These are phyloP conservation scores for Ruditapes philippinarum DNA, from an alignment of 1,140 invertebrate species.

Conservation along the genomic window DNA sequence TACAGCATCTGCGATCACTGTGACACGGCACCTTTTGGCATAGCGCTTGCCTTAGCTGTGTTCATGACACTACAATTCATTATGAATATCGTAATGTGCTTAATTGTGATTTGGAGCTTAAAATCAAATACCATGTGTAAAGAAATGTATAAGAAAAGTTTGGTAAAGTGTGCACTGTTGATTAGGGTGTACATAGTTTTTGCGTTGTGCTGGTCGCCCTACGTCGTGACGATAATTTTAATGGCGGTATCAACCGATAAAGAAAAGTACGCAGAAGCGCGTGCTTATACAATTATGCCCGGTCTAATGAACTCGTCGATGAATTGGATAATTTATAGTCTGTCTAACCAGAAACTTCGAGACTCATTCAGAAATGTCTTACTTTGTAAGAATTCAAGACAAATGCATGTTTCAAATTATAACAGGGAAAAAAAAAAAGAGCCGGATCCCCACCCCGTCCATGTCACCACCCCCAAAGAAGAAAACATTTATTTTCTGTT, in stretches of 20 bases:
- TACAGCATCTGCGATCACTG: neutral
- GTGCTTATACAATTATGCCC: neutral
- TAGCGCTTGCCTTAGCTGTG: neutral
- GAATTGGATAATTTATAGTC: conserved; percentile 43
- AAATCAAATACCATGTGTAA: neutral
- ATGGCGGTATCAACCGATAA: neutral
- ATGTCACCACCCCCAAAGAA: too few relatives aligned
- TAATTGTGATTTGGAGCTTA: neutral
- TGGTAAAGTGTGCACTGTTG: neutral
- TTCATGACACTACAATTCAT: neutral
- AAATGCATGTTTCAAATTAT: too few relatives aligned
- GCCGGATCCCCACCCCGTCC: too few relatives aligned
- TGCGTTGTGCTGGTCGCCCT: conserved; percentile 4
- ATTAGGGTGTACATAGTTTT: conserved; percentile 12
- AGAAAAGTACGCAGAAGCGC: neutral
- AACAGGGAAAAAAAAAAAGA: too few relatives aligned
- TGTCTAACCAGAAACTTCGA: conserved; percentile 13
- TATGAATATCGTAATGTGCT: neutral
- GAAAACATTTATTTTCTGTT: too few relatives aligned
- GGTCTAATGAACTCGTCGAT: conserved; percentile 5
- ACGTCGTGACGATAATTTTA: neutral
- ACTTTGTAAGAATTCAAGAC: neutral
- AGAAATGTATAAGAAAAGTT: neutral
- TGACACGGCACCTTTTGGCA: neutral
- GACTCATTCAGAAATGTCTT: neutral